Conservation (phyloP, 2,797 vertebrate species). For the Pseudochirops corinnae region DNA sequence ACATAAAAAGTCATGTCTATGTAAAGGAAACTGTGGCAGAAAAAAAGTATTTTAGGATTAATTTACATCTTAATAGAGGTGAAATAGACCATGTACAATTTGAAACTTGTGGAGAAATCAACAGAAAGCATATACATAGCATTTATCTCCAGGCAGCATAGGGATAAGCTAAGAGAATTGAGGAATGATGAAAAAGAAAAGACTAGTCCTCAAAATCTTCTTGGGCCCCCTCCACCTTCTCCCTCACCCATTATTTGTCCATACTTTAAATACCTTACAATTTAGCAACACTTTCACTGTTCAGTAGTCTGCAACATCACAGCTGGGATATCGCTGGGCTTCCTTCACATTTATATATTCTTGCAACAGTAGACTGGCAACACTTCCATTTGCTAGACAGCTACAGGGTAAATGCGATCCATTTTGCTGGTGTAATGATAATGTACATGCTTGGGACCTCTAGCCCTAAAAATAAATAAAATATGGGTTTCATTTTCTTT, state of each 20-base stretch:
- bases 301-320: not conserved
- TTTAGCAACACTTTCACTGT: not conserved
- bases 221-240: not conserved
- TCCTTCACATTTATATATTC: not conserved
- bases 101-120: not conserved
- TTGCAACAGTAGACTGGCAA: not conserved
- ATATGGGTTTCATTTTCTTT: not conserved
- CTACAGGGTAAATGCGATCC: not conserved
- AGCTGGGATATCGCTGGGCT: not conserved
- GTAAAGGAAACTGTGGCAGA: not conserved
- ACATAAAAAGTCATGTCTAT: not conserved
- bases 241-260: not conserved
- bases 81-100: not conserved
- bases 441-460: not conserved
- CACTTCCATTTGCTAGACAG: not conserved
- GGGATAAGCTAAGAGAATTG: not conserved
- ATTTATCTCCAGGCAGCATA: not conserved
- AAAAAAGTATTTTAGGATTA: not conserved
- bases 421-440: not conserved
- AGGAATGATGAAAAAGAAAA: not conserved
- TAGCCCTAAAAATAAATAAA: not conserved
- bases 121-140: not conserved
- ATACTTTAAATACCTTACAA: not conserved
- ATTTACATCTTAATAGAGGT: not conserved
- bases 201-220: not conserved